Percentiles rank a stretch among this genome's conserved stretches.
These are phyloP conservation scores for Gnathonemus echidnorhynchus DNA, from an alignment of 2,113 vertebrate genomes.

Conservation along the genomic window DNA sequence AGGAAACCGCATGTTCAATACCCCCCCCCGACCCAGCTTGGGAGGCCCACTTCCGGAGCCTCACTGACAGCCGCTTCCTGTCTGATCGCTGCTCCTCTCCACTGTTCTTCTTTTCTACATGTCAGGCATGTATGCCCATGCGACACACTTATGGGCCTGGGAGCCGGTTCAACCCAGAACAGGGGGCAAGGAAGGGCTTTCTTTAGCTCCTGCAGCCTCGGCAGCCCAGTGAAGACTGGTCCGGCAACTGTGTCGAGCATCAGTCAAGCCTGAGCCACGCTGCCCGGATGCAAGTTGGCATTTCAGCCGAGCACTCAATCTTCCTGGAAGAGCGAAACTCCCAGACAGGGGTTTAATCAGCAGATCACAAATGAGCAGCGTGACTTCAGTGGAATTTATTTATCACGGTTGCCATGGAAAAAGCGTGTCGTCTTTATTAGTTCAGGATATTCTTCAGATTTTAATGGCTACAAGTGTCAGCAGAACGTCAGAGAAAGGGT, in stretches of 20 bases:
- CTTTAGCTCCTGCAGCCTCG: not conserved
- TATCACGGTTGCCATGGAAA: not conserved
- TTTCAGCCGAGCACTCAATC: not conserved
- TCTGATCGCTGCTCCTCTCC: slow-evolving; percentile 28
- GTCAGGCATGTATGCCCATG: not conserved
- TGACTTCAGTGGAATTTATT: slow-evolving; percentile 2
- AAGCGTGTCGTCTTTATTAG: not conserved
- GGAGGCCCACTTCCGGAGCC: slow-evolving; percentile 58
- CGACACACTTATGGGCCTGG: not conserved
- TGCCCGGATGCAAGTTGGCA: not conserved
- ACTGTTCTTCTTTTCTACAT: slow-evolving; percentile 38
- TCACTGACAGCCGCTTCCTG: slow-evolving; percentile 54
- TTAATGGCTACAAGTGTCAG: not conserved
- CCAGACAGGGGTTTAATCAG: not conserved
- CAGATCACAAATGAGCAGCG: not conserved
- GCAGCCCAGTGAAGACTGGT: not conserved
- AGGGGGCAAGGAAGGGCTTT: not conserved
- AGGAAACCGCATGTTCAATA: slow-evolving; percentile 45
- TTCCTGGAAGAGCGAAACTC: not conserved
- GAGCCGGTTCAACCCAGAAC: not conserved
- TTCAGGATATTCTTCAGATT: not conserved
- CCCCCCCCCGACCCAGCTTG: slow-evolving; percentile 22
- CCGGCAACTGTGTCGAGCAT: not conserved
- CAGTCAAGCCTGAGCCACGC: not conserved
- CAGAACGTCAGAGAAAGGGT: not conserved